These are phyloP conservation scores for Erythrolamprus reginae DNA, from an alignment of 2,113 vertebrate species.

Conservation along the genomic window DNA sequence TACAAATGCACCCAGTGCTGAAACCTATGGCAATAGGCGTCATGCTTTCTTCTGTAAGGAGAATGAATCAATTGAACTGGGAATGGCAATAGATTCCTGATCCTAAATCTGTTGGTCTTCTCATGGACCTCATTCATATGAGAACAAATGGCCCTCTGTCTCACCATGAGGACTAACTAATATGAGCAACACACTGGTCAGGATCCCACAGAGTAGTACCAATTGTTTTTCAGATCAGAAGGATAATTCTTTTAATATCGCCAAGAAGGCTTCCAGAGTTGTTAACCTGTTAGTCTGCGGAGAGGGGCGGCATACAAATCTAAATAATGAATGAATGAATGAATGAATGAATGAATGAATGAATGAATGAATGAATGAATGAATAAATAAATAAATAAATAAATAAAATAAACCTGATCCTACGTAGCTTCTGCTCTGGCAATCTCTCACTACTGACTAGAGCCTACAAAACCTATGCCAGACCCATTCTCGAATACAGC, in stretches of 20 bases:
- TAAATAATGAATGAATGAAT: too few species aligned
- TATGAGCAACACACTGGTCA: not conserved
- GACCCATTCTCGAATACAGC: too few species aligned
- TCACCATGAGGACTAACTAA: not conserved
- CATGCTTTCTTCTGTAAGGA: not conserved
- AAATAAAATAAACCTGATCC: too few species aligned
- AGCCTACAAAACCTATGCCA: too few species aligned
- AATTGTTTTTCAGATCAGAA: not conserved
- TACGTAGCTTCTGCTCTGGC: too few species aligned
- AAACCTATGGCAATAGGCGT: not conserved
- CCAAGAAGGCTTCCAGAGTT: too few species aligned
- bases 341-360: too few species aligned
- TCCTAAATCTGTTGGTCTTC: not conserved
- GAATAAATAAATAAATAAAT: too few species aligned
- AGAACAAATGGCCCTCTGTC: not conserved
- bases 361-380: too few species aligned
- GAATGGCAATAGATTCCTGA: not conserved
- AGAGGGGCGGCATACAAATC: too few species aligned
- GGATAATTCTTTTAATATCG: not conserved
- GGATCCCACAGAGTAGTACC: not conserved
- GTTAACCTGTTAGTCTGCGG: too few species aligned
- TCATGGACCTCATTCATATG: not conserved
- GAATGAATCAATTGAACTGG: not conserved
- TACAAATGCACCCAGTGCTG: not conserved
- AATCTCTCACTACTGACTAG: too few species aligned